Conservation (phyloP, 2,113 vertebrate genomes). For the Lasiurus borealis region DNA sequence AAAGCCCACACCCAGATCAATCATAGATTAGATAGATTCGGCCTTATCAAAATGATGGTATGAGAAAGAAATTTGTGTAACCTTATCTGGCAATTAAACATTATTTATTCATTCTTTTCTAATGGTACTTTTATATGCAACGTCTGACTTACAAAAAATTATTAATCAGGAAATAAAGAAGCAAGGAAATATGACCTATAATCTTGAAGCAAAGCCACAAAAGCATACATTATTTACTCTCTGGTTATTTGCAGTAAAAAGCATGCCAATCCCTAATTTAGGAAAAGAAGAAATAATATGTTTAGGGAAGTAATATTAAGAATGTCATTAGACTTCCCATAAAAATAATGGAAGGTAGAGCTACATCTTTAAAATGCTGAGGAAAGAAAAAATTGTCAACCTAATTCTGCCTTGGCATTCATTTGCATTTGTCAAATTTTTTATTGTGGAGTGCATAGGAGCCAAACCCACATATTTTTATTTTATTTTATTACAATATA, state of each 20-base stretch:
- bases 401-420: background rate
- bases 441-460: background rate
- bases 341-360: slow-evolving; percentile 19
- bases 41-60: background rate
- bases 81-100: background rate
- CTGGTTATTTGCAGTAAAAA: background rate
- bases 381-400: background rate
- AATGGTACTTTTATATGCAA: background rate
- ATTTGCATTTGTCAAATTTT: background rate
- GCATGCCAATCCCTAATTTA: background rate
- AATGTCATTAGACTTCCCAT: background rate
- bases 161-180: too few species aligned
- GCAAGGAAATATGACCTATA: background rate
- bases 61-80: background rate
- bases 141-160: background rate
- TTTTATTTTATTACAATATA: too few species aligned
- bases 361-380: background rate
- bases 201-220: background rate
- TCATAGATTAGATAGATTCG: background rate
- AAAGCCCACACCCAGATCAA: background rate
- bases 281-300: background rate
- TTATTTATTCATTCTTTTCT: background rate
- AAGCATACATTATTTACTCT: background rate
- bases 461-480: background rate
- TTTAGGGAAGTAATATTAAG: background rate